A percentile compares a stretch with the other conserved stretches of the same genome.
phyloP scores from a whole-genome alignment of 2,888 invertebrate species.

The Drosophila niveifrons region DNA sequence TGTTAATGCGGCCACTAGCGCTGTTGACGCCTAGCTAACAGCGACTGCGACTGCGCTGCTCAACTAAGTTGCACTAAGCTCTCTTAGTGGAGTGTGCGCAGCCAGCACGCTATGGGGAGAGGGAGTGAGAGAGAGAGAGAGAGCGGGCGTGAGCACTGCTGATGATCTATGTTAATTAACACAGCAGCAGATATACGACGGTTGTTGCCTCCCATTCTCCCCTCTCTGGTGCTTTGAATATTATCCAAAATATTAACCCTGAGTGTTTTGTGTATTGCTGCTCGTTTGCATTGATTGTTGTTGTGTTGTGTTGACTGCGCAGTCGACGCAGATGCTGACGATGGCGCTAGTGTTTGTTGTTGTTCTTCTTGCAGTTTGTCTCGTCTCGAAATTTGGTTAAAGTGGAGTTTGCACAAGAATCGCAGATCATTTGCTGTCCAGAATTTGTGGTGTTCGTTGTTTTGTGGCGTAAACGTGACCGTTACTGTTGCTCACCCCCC shows the following conservation, averaged over 20 bases:
- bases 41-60: slow-evolving; percentile 30
- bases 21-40: slow-evolving; percentile 6
- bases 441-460: slow-evolving; percentile 47
- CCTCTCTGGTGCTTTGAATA: neutral
- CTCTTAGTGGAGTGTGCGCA: slow-evolving; percentile 15
- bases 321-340: neutral
- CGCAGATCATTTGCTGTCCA: slow-evolving; percentile 56
- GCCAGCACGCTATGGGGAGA: slow-evolving; percentile 1
- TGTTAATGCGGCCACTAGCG: too few relatives aligned
- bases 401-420: slow-evolving; percentile 54
- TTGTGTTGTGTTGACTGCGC: slow-evolving; percentile 4
- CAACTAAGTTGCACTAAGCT: slow-evolving; percentile 19
- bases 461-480: slow-evolving; percentile 43
- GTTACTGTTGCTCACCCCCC: neutral
- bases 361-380: slow-evolving; percentile 19
- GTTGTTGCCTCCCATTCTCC: neutral
- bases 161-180: slow-evolving; percentile 25
- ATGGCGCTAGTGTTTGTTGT: slow-evolving; percentile 4
- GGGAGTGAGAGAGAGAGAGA: slow-evolving; percentile 2
- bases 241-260: slow-evolving; percentile 16
- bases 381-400: slow-evolving; percentile 28
- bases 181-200: slow-evolving; percentile 4
- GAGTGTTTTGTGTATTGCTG: slow-evolving; percentile 19
- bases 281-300: slow-evolving; percentile 8
- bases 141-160: slow-evolving; percentile 8